Base-by-base conservation (phyloP, 2,888 invertebrate genomes). In the Leptarthrus brevirostris region DNA sequence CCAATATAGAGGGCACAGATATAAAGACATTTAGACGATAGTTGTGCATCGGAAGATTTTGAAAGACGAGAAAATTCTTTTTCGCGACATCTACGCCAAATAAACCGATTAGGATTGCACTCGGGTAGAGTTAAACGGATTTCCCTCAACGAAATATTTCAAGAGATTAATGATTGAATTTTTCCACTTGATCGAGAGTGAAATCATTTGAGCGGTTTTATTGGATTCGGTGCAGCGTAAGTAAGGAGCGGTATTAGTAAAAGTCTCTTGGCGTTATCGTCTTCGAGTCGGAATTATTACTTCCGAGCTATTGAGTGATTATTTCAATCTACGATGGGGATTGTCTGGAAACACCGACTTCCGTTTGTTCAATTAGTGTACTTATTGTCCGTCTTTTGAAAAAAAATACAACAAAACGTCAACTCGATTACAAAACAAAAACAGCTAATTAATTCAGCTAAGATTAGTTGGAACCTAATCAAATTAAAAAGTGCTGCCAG, bases 61-160 rank as follows among this genome's bases (percentile, higher is more conserved):
- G 10, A 24, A 26, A n/a, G 24, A 14, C 14, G 16, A 14, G 64
- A 64, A 49, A 16, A 18, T 64, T 64, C 64, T 64, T 44, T 64
- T 64, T 6, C 64, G 64, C 64, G 64, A 64, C 64, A 64, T 44
- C 22, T 64, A 64, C 44, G 40, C 40, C 64, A 64, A 64, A 64
- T 20, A 64, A 64, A 64, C 40, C 64, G 64, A 64, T 64, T 44
- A 64, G 24, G 47, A 40, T 20, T 64, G 64, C 47, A 44, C 22
- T 20, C 44, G 24, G 64, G 26, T 20, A 24, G 64, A 64, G 64
- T 64, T 64, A 64, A 64, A 40, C 44, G 40, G 64, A 64, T 64
- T 44, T 44, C 14, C 14, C 44, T 26, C 22, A 2, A 44, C 24
- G 64, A 44, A 64, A 47, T 64, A 64, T 12, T 64, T 47, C 14